Conservation (phyloP, 2,888 invertebrate genomes). For the Sceliomorpha sp. region DNA sequence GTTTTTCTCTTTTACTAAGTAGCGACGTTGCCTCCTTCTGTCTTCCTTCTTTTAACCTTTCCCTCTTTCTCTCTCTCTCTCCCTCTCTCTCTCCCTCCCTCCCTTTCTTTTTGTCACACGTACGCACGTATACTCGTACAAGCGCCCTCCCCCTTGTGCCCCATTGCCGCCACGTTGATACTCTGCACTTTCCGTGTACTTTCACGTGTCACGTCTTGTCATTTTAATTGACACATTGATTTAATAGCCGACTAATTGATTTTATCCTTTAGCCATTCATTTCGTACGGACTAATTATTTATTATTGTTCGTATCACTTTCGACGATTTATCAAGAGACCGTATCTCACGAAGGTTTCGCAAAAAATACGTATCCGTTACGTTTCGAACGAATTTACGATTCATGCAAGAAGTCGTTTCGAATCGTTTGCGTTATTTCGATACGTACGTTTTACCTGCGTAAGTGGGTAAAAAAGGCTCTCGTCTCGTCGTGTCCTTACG, state of each 20-base stretch:
- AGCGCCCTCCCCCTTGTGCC: no score
- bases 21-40: conserved; percentile 8
- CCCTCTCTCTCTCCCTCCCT: background rate
- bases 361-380: no score
- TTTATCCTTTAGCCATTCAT: conserved; percentile 28
- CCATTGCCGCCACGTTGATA: no score
- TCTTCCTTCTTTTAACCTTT: conserved; percentile 13
- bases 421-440: no score
- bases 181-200: conserved; percentile 9
- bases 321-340: conserved; percentile 22
- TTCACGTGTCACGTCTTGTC: conserved; percentile 34
- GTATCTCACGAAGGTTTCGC: background rate
- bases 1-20: conserved; percentile 22
- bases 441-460: no score
- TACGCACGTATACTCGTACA: background rate
- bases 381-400: no score
- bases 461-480: no score
- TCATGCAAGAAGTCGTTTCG: no score
- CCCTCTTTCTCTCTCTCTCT: conserved; percentile 15
- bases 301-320: conserved; percentile 17
- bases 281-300: conserved; percentile 30
- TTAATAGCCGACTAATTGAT: conserved; percentile 35
- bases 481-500: no score
- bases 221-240: conserved; percentile 39
- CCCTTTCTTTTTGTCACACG: conserved; percentile 2